Base-by-base conservation (phyloP, 1,140 invertebrate genomes). In the Pachyrhynchus sulphureomaculatus region DNA sequence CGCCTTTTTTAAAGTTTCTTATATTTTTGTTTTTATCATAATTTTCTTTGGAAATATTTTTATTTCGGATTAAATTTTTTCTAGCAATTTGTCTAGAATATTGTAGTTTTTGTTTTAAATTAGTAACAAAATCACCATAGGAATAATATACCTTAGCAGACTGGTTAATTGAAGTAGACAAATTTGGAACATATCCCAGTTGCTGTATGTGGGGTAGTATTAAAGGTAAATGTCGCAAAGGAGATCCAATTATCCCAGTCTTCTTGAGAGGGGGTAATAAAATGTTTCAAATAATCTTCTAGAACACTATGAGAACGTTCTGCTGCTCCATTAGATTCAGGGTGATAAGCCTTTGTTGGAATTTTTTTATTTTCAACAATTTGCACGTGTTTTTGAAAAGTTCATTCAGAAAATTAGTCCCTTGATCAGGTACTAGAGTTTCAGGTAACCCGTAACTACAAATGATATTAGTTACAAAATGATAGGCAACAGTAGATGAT, bases 241-340 rank as follows among this genome's bases (percentile, higher is more conserved):
- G 66, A n/a, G 0, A 78, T 5, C 17, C 55, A 72, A 9, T 68
- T 32, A 21, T 75, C 65, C 77, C 77, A 79, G 60, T 77, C 65
- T 9, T 48, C 54, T 9, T 71, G 59, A 6, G 54, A 39, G 6
- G 52, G 42, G 3, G 64, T 41, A 41, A 70, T 48, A n/a, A 41
- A 55, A 67, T 69, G 53, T 18, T 8, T 44, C 29, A 62, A 48
- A 15, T 62, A 37, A 17, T 62, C 64, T 33, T 67, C 66, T 9
- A 68, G 24, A 4, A 47, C 45, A 4, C 58, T 37, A 48, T 72
- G 67, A 8, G 45, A 59, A 13, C 66, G 26, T 62, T 72, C 68
- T 17, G 66, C n/a, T 2, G 33, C 24, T 4, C 67, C 67, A 32
- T 69, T n/a, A n/a, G n/a, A 57, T 60, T 72, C 58, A 9, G 71